phyloP scores from a whole-genome alignment of 2,797 vertebrate genomes.

The Amazonetta brasiliensis region DNA sequence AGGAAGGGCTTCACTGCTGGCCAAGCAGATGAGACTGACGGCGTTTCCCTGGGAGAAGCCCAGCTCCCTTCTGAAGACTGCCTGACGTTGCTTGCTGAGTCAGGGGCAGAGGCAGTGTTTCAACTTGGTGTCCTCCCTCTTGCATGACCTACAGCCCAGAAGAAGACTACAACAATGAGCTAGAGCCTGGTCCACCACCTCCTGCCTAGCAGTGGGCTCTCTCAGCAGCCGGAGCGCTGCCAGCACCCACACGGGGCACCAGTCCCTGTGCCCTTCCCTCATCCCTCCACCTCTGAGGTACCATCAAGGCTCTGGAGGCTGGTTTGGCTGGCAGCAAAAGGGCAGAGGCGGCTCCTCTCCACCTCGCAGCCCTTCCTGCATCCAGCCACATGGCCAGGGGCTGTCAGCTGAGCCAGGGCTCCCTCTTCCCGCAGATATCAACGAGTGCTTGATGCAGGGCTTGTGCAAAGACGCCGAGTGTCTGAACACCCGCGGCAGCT shows the following conservation, averaged over 20 bases:
- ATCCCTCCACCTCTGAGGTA: not conserved
- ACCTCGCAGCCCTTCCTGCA: not conserved
- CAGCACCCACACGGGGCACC: not conserved
- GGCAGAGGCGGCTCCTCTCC: not conserved
- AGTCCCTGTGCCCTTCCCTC: not conserved
- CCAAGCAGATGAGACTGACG: not conserved
- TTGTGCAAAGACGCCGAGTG: constrained; percentile 93
- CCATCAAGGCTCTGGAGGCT: not conserved
- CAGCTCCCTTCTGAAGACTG: not conserved
- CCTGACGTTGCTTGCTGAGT: not conserved
- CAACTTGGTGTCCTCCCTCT: not conserved
- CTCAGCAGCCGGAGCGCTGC: not conserved
- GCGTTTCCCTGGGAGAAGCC: not conserved
- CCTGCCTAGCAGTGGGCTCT: not conserved
- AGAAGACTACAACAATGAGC: not conserved
- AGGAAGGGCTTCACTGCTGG: not conserved
- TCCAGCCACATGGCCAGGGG: not conserved
- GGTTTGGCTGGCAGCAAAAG: not conserved
- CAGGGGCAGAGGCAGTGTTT: not conserved
- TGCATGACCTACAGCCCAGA: not conserved
- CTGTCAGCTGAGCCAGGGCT: not conserved
- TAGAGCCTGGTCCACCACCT: not conserved
- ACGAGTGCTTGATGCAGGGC: constrained; percentile 89
- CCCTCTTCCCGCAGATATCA: constrained; percentile 85
- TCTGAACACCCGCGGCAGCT: constrained; percentile 94